A percentile compares a stretch with the other conserved stretches of the same genome.
phyloP scores from a whole-genome alignment of 2,888 invertebrate genomes.

The Noctua pronuba region DNA sequence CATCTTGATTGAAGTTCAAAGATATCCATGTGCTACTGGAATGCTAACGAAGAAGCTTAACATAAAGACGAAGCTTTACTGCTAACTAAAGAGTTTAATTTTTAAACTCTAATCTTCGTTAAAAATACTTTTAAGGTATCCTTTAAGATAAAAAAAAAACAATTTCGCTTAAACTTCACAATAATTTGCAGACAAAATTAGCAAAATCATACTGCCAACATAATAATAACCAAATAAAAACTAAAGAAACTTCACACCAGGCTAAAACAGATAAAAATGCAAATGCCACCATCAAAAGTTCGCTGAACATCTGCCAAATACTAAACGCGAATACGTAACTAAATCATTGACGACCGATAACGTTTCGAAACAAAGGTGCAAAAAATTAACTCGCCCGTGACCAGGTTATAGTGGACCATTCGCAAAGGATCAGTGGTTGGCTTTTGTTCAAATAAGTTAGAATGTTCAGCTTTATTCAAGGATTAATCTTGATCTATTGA shows the following conservation, averaged over 20 bases:
- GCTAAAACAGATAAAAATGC: slow-evolving; percentile 60
- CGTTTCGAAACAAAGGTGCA: slow-evolving; percentile 60
- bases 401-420: slow-evolving; percentile 44
- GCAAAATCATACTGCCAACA: slow-evolving; percentile 21
- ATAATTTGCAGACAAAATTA: slow-evolving; percentile 17
- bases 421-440: slow-evolving; percentile 42
- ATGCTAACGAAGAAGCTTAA: not conserved
- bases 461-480: slow-evolving; percentile 20
- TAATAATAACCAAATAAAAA: slow-evolving; percentile 35
- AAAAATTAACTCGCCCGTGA: slow-evolving; percentile 60
- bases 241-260: slow-evolving; percentile 46
- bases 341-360: slow-evolving; percentile 65
- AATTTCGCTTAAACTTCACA: not conserved
- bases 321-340: slow-evolving; percentile 65
- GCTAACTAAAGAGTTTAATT: not conserved
- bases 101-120: not conserved
- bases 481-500: slow-evolving; percentile 12
- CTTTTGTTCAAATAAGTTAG: slow-evolving; percentile 39
- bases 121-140: not conserved
- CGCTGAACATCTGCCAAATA: slow-evolving; percentile 71
- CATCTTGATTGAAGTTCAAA: slow-evolving; percentile 19
- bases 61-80: not conserved
- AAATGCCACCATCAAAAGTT: slow-evolving; percentile 59
- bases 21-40: not conserved
- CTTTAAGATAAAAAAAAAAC: not conserved